Evolutionary conservation across 1,140 invertebrate species (phyloP).

Genomic region (Armadillidium nasatum): DNA sequence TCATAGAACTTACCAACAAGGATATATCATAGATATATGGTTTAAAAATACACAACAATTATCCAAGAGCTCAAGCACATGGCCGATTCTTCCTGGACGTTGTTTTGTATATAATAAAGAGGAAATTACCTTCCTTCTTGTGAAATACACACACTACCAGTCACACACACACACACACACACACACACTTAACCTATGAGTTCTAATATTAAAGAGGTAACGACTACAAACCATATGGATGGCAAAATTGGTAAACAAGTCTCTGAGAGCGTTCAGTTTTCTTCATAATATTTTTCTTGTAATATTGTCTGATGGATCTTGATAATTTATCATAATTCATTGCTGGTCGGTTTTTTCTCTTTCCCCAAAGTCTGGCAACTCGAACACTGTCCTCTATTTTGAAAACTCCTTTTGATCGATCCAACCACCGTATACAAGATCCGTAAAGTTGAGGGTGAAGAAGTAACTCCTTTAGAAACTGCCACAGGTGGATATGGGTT

Average conservation of each 20-base stretch:
- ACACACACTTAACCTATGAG: conserved; percentile 14
- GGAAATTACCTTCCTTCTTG: conserved; percentile 45
- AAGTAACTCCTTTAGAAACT: conserved; percentile 95
- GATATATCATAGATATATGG: conserved; percentile 89
- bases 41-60: conserved; percentile 44
- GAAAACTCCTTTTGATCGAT: conserved; percentile 89
- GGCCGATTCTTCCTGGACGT: conserved; percentile 30
- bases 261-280: conserved; percentile 96
- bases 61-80: conserved; percentile 26
- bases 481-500: conserved; percentile 97
- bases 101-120: conserved; percentile 31
- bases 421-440: conserved; percentile 93
- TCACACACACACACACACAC: conserved; percentile 7
- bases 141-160: conserved; percentile 22
- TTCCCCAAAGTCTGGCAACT: conserved; percentile 92
- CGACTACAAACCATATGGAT: conserved; percentile 76
- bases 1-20: conserved; percentile 85
- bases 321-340: conserved; percentile 99
- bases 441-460: conserved; percentile 77
- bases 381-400: conserved; percentile 98
- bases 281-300: conserved; percentile 99
- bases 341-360: conserved; percentile 92
- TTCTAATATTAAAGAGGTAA: neutral
- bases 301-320: conserved; percentile 96
- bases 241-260: conserved; percentile 97